A percentile compares a stretch with the other conserved stretches of the same genome.
Conservation (phyloP, 2,888 invertebrate genomes). For the Parelbella ahira region DNA sequence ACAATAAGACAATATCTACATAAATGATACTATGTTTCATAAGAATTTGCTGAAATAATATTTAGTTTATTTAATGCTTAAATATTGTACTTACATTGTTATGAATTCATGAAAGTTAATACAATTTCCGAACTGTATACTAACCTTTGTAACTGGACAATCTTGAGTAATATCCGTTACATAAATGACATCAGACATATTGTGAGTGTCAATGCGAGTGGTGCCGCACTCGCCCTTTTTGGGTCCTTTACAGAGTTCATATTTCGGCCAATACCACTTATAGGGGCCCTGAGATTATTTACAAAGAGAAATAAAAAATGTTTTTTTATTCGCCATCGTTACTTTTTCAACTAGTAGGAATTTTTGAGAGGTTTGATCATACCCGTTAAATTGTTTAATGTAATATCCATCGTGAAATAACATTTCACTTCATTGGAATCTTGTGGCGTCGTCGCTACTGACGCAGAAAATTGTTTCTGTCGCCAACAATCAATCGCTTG, state of each 20-base stretch:
- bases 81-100: too few species aligned
- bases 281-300: constrained; percentile 55
- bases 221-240: constrained; percentile 53
- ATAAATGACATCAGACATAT: constrained; percentile 56
- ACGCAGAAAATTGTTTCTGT: constrained; percentile 13
- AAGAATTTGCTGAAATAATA: too few species aligned
- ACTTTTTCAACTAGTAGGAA: too few species aligned
- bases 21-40: too few species aligned
- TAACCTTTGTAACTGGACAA: constrained; percentile 52
- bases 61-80: too few species aligned
- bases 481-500: constrained; percentile 5
- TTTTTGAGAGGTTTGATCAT: too few species aligned
- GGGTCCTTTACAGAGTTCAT: constrained; percentile 59
- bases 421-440: constrained; percentile 13
- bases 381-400: too few species aligned
- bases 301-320: constrained; percentile 21
- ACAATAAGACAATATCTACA: too few species aligned
- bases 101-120: too few species aligned
- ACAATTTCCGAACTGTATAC: too few species aligned
- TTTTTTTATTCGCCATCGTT: constrained; percentile 18
- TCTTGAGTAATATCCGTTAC: constrained; percentile 49
- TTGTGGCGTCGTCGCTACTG: constrained; percentile 9
- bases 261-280: constrained; percentile 41
- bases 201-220: constrained; percentile 42
- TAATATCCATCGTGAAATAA: constrained; percentile 1